Percentiles rank a stretch among this genome's conserved stretches.
Conservation (phyloP, 2,113 vertebrate species). For the Myotis lucifugus region DNA sequence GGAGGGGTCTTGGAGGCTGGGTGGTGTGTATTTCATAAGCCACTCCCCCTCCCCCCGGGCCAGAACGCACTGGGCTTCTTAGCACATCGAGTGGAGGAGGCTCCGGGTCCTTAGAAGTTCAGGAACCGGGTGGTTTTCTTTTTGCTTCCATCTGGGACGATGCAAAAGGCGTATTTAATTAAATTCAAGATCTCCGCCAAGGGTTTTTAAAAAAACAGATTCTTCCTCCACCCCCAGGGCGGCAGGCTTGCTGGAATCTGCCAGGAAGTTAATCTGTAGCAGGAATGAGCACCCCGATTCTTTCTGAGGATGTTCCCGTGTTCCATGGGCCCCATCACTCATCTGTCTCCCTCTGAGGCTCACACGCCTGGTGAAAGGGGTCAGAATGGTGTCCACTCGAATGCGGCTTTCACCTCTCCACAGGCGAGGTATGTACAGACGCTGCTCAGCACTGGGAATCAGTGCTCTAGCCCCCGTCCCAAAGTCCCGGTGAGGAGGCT, state of each 20-base stretch:
- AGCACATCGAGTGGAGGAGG: not conserved
- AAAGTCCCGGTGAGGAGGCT: not conserved
- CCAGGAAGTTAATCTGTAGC: constrained; percentile 20
- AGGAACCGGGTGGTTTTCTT: constrained; percentile 50
- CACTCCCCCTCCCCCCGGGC: not conserved
- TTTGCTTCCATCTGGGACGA: constrained; percentile 35
- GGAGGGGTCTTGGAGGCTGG: not conserved
- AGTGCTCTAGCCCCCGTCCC: not conserved
- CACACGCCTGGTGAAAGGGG: not conserved
- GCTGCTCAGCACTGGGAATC: not conserved
- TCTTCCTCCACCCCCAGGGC: constrained; percentile 23
- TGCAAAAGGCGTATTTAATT: constrained; percentile 40
- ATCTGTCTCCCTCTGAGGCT: not conserved
- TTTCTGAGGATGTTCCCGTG: not conserved
- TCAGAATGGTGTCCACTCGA: not conserved
- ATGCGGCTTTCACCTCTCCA: not conserved
- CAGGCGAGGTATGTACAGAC: not conserved
- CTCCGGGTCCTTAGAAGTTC: constrained; percentile 10
- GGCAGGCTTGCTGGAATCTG: constrained; percentile 49
- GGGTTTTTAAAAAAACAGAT: constrained; percentile 1
- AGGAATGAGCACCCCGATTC: constrained; percentile 5
- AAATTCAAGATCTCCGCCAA: not conserved
- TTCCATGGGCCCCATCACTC: not conserved
- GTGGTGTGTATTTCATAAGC: not conserved
- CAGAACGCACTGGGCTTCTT: not conserved